Base-by-base conservation (phyloP, 2,113 vertebrate genomes). In the Saguinus imperator region DNA sequence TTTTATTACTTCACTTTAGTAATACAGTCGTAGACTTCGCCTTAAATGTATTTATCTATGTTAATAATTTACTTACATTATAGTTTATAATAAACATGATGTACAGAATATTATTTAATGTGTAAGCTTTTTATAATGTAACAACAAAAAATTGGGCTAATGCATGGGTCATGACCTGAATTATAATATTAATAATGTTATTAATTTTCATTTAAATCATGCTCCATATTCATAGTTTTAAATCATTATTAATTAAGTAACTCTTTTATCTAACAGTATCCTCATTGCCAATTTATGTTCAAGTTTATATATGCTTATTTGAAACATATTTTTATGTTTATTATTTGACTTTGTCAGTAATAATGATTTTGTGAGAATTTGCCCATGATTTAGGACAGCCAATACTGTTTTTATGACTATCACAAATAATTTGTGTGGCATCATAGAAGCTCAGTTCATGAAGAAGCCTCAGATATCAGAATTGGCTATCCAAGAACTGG, bases 141-240 rank as follows among this genome's bases (percentile, higher is more conserved):
- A 52, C 6, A 94, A n/a, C 6, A 92, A 85, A 96, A 55, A 55
- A 9, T 79, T 91, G 50, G 5, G 17, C 37, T 55, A 84, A 88
- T 94, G 14, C 83, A 86, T 91, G 68, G 83, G 13, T 92, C 52
- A 88, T 79, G 40, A 40, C 40, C 64, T 66, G 21, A 94, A 89
- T 80, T 40, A 58, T 70, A 95, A 66, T 52, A 86, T 80, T 64
- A 94, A 84, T 95, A 87, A 94, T 91, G 27, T 52, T 91, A 92
- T 94, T 97, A 97, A 93, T 90, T 87, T 95, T 94, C 96, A 98
- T 97, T 94, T 95, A 89, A 97, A 96, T 87, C 96, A 97, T 96
- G 9, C 16, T 95, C 14, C 96, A 97, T 98, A 57, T 35, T 93
- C 95, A 97, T 91, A 91, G 61, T 82, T 96, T 82, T 94, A 95